A percentile compares a stretch with the other conserved stretches of the same genome.
Conservation (phyloP, 2,888 invertebrate genomes). For the Julus scanicus region DNA sequence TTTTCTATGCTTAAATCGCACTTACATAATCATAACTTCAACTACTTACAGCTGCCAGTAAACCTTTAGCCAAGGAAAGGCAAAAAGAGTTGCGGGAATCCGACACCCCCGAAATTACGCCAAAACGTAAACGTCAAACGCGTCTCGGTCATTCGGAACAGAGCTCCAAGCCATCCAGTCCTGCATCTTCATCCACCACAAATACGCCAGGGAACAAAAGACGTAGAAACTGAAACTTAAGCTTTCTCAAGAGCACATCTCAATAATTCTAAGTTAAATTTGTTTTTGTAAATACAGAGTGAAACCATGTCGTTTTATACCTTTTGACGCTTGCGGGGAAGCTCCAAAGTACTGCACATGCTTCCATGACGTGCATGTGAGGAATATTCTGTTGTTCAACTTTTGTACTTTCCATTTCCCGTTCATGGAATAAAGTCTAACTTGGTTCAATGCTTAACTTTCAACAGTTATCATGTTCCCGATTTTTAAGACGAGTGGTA, state of each 20-base stretch:
- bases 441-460: too few species aligned
- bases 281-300: background rate
- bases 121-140: constrained; percentile 55
- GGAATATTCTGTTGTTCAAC: too few species aligned
- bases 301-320: background rate
- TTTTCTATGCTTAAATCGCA: too few species aligned
- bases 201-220: constrained; percentile 37
- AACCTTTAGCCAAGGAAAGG: constrained; percentile 50
- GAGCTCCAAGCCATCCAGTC: constrained; percentile 51
- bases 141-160: constrained; percentile 47
- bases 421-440: too few species aligned
- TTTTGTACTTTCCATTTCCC: too few species aligned
- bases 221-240: background rate
- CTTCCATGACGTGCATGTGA: too few species aligned
- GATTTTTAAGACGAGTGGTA: too few species aligned
- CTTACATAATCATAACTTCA: too few species aligned
- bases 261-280: background rate
- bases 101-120: constrained; percentile 53
- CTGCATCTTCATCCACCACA: constrained; percentile 22
- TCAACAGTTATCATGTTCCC: too few species aligned
- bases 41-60: constrained; percentile 40
- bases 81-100: constrained; percentile 55
- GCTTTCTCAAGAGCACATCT: background rate
- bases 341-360: too few species aligned
- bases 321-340: too few species aligned